Evolutionary conservation across 2,113 vertebrate species (phyloP).

Genomic region (Oenanthe oenanthe): DNA sequence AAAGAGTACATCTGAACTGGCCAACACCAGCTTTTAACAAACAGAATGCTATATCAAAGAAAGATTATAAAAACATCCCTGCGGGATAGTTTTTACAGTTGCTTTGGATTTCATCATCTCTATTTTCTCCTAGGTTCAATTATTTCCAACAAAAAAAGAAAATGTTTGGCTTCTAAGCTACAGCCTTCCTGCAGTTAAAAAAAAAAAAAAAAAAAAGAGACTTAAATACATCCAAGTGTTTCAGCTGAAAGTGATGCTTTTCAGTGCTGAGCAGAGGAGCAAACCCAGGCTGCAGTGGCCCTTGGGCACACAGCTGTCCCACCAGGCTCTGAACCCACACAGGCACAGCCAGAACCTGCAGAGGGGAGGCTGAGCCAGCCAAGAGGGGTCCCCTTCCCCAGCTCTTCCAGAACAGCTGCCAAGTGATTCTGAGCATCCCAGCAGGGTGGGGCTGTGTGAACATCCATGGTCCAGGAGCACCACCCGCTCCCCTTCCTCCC

Average conservation of each 20-base stretch:
- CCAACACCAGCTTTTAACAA: background rate
- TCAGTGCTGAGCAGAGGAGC: background rate
- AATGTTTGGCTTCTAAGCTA: background rate
- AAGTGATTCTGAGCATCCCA: background rate
- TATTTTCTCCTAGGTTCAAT: background rate
- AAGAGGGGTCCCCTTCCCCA: background rate
- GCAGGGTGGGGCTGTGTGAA: background rate
- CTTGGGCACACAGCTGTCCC: background rate
- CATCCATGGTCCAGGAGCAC: background rate
- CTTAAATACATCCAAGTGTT: background rate
- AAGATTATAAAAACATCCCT: background rate
- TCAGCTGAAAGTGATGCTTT: background rate
- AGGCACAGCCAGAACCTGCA: background rate
- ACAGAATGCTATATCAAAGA: background rate
- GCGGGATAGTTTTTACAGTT: background rate
- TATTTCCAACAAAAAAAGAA: background rate
- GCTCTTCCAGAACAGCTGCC: background rate
- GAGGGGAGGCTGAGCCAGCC: background rate
- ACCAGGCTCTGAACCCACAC: background rate
- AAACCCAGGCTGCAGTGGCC: background rate
- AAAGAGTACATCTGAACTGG: background rate
- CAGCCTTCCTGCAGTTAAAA: background rate
- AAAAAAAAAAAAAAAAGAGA: background rate
- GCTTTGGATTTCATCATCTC: constrained; percentile 2
- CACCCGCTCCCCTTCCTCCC: background rate